Evolutionary conservation across 2,888 invertebrate genomes (phyloP).

Genomic region (Callinectes sapidus): DNA sequence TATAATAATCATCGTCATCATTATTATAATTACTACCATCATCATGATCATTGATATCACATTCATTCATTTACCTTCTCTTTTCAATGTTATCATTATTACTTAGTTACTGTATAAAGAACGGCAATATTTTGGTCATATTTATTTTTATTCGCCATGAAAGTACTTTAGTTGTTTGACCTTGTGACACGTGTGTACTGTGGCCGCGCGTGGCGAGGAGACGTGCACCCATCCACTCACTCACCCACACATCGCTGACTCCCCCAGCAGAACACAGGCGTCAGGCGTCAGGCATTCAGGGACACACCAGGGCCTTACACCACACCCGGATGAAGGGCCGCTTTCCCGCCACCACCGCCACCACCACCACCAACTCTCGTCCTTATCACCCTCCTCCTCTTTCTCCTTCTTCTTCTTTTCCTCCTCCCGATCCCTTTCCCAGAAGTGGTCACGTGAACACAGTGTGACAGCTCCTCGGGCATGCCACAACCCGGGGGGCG

Average conservation of each 20-base stretch:
- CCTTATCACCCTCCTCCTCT: slow-evolving; percentile 18
- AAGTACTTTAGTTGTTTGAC: too few relatives aligned
- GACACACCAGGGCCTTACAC: not conserved
- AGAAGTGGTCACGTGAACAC: slow-evolving; percentile 23
- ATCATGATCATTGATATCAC: too few relatives aligned
- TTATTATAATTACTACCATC: too few relatives aligned
- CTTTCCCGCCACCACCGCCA: not conserved
- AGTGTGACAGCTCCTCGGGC: not conserved
- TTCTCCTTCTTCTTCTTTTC: not conserved
- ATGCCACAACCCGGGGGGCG: not conserved
- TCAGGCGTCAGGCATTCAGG: not conserved
- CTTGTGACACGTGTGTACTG: too few relatives aligned
- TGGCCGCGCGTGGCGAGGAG: not conserved
- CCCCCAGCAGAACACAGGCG: not conserved
- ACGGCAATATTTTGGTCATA: too few relatives aligned
- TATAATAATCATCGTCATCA: too few relatives aligned
- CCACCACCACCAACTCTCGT: not conserved
- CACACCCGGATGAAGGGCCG: slow-evolving; percentile 13
- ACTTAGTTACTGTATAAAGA: too few relatives aligned
- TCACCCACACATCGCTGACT: not conserved
- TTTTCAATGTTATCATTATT: too few relatives aligned
- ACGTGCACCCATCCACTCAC: not conserved
- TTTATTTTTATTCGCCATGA: too few relatives aligned
- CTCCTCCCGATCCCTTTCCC: not conserved
- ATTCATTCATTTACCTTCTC: too few relatives aligned